Evolutionary conservation across 2,113 vertebrate genomes (phyloP).

Genomic region (Australoheros scitulus): DNA sequence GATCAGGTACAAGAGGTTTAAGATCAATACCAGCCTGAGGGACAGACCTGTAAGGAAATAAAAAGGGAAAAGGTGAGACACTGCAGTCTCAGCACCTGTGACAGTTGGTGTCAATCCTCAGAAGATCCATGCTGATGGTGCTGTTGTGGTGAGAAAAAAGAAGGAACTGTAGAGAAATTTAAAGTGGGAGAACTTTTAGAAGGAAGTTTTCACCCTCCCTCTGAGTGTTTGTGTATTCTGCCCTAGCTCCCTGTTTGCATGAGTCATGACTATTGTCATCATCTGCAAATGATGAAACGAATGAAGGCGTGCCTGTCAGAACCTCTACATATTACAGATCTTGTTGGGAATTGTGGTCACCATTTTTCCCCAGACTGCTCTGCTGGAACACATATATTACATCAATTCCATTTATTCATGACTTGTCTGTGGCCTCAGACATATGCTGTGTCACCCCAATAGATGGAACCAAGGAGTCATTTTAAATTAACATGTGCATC

Average conservation of each 20-base stretch:
- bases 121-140: not conserved
- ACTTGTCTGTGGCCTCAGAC: slow-evolving; percentile 7
- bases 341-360: not conserved
- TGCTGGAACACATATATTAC: slow-evolving; percentile 11
- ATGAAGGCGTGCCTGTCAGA: not conserved
- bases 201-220: not conserved
- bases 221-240: not conserved
- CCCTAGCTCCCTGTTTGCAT: not conserved
- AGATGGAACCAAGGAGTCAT: slow-evolving; percentile 23
- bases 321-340: not conserved
- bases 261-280: slow-evolving; percentile 7
- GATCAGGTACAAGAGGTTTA: not conserved
- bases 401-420: slow-evolving; percentile 41
- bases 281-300: not conserved
- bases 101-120: not conserved
- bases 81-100: too few species aligned
- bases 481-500: slow-evolving; percentile 14
- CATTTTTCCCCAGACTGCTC: not conserved
- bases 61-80: not conserved
- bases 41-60: not conserved
- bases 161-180: too few species aligned
- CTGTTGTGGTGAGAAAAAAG: not conserved
- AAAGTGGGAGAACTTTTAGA: too few species aligned
- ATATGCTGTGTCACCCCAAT: not conserved
- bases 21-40: slow-evolving; percentile 1